phyloP scores from a whole-genome alignment of 1,140 invertebrate species.

The Bathynomus jamesi region DNA sequence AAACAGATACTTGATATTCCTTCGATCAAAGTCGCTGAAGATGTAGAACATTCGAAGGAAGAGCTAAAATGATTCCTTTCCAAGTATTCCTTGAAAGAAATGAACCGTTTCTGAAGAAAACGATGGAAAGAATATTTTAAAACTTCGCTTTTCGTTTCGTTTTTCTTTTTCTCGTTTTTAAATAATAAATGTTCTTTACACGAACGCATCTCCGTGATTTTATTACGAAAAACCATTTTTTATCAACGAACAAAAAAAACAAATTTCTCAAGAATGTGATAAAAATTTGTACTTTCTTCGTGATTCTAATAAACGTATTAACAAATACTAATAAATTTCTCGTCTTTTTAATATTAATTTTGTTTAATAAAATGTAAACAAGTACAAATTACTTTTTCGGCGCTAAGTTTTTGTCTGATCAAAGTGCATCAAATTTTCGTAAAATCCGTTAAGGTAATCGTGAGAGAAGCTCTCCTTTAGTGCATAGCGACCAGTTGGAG shows the following conservation, averaged over 20 bases:
- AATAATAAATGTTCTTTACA: neutral
- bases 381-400: neutral
- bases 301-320: neutral
- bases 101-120: neutral
- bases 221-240: neutral
- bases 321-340: neutral
- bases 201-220: neutral
- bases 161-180: neutral
- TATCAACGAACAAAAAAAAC: neutral
- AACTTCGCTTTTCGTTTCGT: neutral
- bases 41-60: neutral
- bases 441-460: neutral
- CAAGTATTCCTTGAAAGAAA: neutral
- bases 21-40: neutral
- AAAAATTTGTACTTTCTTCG: neutral
- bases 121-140: neutral
- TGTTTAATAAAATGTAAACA: neutral
- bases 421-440: neutral
- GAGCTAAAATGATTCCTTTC: neutral
- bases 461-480: neutral
- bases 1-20: neutral
- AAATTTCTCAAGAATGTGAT: no score
- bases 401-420: neutral
- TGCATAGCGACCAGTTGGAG: neutral
- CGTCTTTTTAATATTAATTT: neutral